Percentiles rank a stretch among this genome's conserved stretches.
phyloP scores from a whole-genome alignment of 2,888 invertebrate genomes.

The Cinara cedri region DNA sequence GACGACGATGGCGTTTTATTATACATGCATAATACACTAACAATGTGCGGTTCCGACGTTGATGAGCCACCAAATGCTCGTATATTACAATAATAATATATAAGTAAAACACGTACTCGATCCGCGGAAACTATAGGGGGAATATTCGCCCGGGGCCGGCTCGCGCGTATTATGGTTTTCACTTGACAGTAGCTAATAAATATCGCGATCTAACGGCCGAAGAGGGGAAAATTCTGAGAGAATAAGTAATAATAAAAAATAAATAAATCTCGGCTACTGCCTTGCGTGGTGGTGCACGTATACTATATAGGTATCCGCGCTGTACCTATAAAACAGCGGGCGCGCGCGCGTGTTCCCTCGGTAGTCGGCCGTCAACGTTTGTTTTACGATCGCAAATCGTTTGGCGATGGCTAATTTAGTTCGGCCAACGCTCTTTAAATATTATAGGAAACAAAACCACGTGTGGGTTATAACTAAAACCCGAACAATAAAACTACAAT shows the following conservation, averaged over 20 bases:
- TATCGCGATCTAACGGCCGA: neutral
- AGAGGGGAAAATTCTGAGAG: conserved; percentile 6
- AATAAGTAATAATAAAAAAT: conserved; percentile 13
- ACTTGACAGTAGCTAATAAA: conserved; percentile 45
- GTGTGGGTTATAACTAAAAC: conserved; percentile 49
- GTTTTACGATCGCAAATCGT: conserved; percentile 40
- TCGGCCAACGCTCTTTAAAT: conserved; percentile 48
- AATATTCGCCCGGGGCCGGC: conserved; percentile 25
- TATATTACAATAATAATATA: neutral
- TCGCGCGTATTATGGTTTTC: conserved; percentile 43
- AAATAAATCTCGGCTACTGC: conserved; percentile 37
- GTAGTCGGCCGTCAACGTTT: conserved; percentile 21
- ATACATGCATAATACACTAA: conserved; percentile 1
- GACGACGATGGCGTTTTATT: conserved; percentile 5
- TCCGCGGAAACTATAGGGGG: neutral
- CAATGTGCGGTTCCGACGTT: conserved; percentile 22
- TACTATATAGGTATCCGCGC: neutral
- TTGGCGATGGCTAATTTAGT: conserved; percentile 35
- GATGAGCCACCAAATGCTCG: conserved; percentile 28
- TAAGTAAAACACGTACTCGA: too few relatives aligned
- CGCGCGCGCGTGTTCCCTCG: conserved; percentile 14
- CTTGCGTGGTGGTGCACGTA: neutral
- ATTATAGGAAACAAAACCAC: neutral
- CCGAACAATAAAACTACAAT: too few relatives aligned
- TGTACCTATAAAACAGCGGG: neutral